Evolutionary conservation across 2,113 vertebrate genomes (phyloP).

Genomic region (Brachypodius melanocephalos): DNA sequence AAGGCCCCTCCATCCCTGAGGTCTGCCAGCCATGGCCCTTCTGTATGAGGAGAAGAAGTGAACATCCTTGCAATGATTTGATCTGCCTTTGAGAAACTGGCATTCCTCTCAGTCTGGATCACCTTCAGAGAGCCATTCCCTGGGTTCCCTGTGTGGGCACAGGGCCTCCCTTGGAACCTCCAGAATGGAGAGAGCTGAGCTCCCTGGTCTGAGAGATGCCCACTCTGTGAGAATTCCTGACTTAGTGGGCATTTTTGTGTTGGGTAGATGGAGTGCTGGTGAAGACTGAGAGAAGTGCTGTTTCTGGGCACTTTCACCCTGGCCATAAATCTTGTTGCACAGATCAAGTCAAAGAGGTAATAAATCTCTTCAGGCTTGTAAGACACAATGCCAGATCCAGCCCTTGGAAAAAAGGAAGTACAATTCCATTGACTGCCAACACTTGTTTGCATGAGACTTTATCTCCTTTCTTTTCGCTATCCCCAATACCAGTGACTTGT

Average conservation of each 20-base stretch:
- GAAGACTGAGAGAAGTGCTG: background rate
- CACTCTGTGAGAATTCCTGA: background rate
- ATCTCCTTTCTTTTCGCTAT: background rate
- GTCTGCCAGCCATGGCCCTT: background rate
- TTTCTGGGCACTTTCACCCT: constrained; percentile 28
- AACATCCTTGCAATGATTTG: background rate
- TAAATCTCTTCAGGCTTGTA: constrained; percentile 53
- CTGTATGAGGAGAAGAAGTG: background rate
- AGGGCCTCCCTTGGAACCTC: background rate
- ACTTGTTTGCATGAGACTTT: constrained; percentile 30
- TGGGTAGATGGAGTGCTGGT: background rate
- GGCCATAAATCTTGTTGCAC: constrained; percentile 58
- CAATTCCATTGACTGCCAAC: constrained; percentile 35
- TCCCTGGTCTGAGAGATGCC: background rate
- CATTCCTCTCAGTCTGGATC: background rate
- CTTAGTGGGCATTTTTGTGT: background rate
- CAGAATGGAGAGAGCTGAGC: background rate
- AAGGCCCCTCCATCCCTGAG: background rate
- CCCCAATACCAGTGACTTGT: background rate
- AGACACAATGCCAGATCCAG: constrained; percentile 3
- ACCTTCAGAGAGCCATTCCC: background rate
- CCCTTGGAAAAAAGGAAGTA: constrained; percentile 8
- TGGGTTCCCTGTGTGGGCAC: background rate
- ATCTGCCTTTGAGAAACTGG: background rate
- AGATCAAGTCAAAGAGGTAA: constrained; percentile 40